Evolutionary conservation across 2,888 invertebrate genomes (phyloP), one percentile per base, ranked within the genome.

Genomic region (Nomada fabriciana): DNA sequence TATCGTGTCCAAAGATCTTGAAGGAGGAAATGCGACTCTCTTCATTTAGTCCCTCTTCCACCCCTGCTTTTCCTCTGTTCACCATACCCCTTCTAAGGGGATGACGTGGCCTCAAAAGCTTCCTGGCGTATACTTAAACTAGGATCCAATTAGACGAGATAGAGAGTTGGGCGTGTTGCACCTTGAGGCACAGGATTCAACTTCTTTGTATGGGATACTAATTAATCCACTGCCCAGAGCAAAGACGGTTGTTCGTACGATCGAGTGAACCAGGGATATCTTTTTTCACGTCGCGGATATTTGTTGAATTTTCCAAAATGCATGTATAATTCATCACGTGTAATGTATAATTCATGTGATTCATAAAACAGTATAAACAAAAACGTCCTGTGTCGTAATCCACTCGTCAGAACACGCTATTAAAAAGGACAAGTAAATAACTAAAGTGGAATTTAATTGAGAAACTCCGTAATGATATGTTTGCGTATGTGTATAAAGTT

Each of bases 141-240:
- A 70, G 77, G 72, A 77, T 82, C 76, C 67, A 83, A 83, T 82
- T 82, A 83, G 76, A 69, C 61, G 69, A 57, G 72, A 42, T 25
- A 53, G 67, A 42, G 43, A 42, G 79, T 18, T 60, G 50, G 59
- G 25, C 43, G 50, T 61, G 69, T 71, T 55, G 57, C 29, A 25
- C 50, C 53, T 69, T 23, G 50, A 53, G 60, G 53, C 52, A n/a
- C 52, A 13, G 29, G 20, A 57, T 50, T 29, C n/a, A 63, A 55
- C 61, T 78, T 63, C 78, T 65, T 80, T 55, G 69, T 23, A 59
- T 47, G 59, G 60, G 29, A 29, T 53, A 60, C 70, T 77, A 80
- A 80, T 65, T 80, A 80, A 70, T 76, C 63, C 29, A 15, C 15
- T 15, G 36, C 55, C 57, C 47, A 18, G 2, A 18, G 57, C 13